Percentiles rank a stretch among this genome's conserved stretches.
These are phyloP conservation scores for Eristalinus aeneus DNA, from an alignment of 2,888 invertebrate genomes.

Conservation along the genomic window DNA sequence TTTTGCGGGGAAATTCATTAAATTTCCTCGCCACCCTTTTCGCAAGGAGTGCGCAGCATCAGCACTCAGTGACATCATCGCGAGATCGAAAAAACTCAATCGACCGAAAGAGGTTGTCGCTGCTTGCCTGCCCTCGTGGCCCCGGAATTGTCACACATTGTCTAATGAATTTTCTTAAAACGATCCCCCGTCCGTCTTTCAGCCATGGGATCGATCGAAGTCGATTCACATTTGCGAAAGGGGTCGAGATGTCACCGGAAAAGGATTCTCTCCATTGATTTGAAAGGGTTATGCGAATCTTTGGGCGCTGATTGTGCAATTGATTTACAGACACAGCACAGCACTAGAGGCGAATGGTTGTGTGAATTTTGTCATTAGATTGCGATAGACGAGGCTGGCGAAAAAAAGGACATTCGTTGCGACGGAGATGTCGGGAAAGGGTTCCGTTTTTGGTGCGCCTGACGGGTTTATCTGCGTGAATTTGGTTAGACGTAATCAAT, in stretches of 20 bases:
- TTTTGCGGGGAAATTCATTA: conserved; percentile 64
- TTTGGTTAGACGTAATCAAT: conserved; percentile 54
- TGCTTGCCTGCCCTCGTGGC: conserved; percentile 49
- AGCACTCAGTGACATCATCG: conserved; percentile 25
- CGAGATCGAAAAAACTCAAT: conserved; percentile 59
- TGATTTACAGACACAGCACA: conserved; percentile 59
- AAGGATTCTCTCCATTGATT: conserved; percentile 27
- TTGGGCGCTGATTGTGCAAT: conserved; percentile 43
- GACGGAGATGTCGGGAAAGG: not conserved
- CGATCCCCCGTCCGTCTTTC: conserved; percentile 6
- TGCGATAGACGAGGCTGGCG: not conserved
- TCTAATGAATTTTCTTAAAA: conserved; percentile 58
- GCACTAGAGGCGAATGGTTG: conserved; percentile 46
- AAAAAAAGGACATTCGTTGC: not conserved
- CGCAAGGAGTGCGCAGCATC: not conserved
- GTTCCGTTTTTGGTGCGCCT: conserved; percentile 15
- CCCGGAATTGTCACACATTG: conserved; percentile 68
- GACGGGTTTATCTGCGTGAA: conserved; percentile 29
- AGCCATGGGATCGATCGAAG: conserved; percentile 65
- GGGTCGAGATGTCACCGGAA: conserved; percentile 66
- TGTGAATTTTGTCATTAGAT: conserved; percentile 51
- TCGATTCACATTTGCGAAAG: conserved; percentile 45
- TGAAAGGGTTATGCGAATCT: conserved; percentile 49
- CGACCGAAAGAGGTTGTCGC: conserved; percentile 37
- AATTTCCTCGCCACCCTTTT: conserved; percentile 43